Base-by-base conservation (phyloP, 2,888 invertebrate species). In the Amiota mariae region DNA sequence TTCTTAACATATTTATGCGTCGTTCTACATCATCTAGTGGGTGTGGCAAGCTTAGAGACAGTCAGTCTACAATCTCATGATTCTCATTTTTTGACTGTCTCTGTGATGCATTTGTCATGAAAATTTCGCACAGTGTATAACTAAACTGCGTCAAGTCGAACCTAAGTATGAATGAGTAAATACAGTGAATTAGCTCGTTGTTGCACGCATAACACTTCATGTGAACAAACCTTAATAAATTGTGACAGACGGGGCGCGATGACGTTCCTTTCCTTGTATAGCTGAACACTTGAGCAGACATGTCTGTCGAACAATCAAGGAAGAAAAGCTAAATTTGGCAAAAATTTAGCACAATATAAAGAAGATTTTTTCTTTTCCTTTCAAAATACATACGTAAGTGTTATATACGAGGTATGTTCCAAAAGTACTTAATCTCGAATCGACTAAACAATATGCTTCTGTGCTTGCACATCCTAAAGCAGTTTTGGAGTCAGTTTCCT, bases 281-380 rank as follows among this genome's bases (percentile, higher is more conserved):
- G 36, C 6, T 67, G 73, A 71, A 74, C 76, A 77, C 80, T 75
- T 78, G 78, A 79, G 75, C 76, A 75, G 67, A 70, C 79, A 77
- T 73, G 80, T 78, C 78, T 36, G 36, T 36, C 67, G 74, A 74
- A 70, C 6, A 6, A 6, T 36, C 36, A 36, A 36, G 0, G 36
- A 36, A 36, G 8, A 36, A 36, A 36, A 36, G 36, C 36, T 6
- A 74, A 75, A 78, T 78, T 80, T 77, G 70, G 73, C 67, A 72
- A 77, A 73, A 76, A 67, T 67, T 72, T 70, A 75, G 57, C 64
- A 57, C 66, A 74, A 24, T 68, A 75, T 49, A n/a, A 63, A 61
- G 36, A 36, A 6, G 36, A 6, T 36, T 36, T 36, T 36, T 36
- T 36, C 36, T 0, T 36, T 36, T 36, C 6, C 36, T 36, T 36